phyloP scores from a whole-genome alignment of 2,797 vertebrate species.

The Sparidentex hasta region DNA sequence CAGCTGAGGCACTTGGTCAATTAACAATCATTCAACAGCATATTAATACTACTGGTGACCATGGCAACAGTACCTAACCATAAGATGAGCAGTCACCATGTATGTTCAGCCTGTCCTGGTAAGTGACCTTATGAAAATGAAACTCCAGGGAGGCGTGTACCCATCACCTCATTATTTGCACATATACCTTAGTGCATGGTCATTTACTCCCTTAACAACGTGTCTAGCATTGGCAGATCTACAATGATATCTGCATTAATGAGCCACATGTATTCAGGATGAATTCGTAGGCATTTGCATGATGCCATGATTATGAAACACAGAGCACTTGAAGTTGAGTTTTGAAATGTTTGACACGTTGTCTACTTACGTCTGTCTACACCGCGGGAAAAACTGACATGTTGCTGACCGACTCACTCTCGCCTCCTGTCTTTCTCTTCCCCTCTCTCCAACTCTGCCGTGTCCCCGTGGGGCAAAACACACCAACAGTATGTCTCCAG shows the following conservation, averaged over 20 bases:
- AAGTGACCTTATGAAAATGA: slow-evolving; percentile 20
- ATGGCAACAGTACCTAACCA: slow-evolving; percentile 24
- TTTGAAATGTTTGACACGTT: slow-evolving; percentile 27
- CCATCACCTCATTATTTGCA: slow-evolving; percentile 20
- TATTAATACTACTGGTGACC: slow-evolving; percentile 28
- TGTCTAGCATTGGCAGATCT: neutral
- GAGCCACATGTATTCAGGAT: neutral
- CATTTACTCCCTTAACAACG: neutral
- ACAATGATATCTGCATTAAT: neutral
- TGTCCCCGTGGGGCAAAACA: slow-evolving; percentile 35
- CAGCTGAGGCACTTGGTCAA: too few relatives aligned
- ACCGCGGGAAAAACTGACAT: slow-evolving; percentile 17
- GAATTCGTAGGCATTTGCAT: neutral
- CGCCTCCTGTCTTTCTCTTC: neutral
- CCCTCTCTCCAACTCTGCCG: neutral
- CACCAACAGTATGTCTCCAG: slow-evolving; percentile 36
- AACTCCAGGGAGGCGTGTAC: neutral
- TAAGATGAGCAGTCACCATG: neutral
- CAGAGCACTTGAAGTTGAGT: neutral
- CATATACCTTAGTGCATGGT: slow-evolving; percentile 11
- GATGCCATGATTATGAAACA: neutral
- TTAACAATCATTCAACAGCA: neutral
- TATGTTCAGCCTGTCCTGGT: neutral
- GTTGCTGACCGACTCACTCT: slow-evolving; percentile 17
- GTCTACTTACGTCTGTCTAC: slow-evolving; percentile 1